Conservation (phyloP, 2,797 vertebrate species). For the Chaunax sp. region DNA sequence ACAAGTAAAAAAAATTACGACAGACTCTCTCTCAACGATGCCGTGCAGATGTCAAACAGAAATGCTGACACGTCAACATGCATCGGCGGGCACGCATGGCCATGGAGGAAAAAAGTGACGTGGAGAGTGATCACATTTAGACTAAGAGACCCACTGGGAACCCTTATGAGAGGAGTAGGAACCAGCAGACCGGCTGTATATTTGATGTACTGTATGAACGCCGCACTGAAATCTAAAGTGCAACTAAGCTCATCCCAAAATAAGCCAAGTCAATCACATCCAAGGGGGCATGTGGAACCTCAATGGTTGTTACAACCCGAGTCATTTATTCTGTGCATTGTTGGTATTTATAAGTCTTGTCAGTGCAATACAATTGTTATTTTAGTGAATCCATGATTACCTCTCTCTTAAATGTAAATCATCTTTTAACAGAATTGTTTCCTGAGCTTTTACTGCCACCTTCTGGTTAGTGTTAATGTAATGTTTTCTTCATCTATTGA, state of each 20-base stretch:
- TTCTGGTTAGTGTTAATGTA: constrained; percentile 4
- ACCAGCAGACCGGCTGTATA: constrained; percentile 16
- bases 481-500: constrained; percentile 29
- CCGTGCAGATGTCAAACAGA: neutral
- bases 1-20: neutral
- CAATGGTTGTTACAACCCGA: neutral
- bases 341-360: neutral
- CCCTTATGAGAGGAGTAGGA: neutral
- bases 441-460: neutral
- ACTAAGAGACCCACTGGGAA: constrained; percentile 15
- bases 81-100: neutral
- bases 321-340: neutral
- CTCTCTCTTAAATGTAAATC: constrained; percentile 1
- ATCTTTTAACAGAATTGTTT: neutral
- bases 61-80: constrained; percentile 17
- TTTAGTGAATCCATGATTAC: constrained; percentile 24
- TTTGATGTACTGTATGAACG: constrained; percentile 13
- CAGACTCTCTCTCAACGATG: constrained; percentile 9
- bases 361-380: constrained; percentile 26
- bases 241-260: constrained; percentile 12
- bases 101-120: constrained; percentile 20
- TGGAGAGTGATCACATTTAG: constrained; percentile 25
- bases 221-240: constrained; percentile 29
- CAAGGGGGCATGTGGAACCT: constrained; percentile 24
- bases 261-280: constrained; percentile 27